Evolutionary conservation across 2,888 invertebrate species (phyloP).

Genomic region (Steinernema hermaphroditum): DNA sequence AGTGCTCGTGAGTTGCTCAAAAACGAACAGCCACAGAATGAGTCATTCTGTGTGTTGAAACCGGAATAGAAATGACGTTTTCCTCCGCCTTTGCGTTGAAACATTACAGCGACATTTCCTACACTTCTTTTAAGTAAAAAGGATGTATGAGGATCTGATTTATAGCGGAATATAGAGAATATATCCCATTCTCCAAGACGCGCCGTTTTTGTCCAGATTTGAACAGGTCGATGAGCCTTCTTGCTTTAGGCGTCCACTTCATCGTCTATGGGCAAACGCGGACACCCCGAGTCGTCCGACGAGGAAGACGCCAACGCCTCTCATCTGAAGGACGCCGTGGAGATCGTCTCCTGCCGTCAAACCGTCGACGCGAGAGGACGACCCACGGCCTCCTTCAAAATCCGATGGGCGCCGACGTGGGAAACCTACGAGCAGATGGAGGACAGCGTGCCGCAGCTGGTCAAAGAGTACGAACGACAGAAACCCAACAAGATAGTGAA

Average conservation of each 20-base stretch:
- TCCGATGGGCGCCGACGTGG: background rate
- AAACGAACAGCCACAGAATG: too few species aligned
- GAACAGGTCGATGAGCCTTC: too few species aligned
- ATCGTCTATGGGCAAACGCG: background rate
- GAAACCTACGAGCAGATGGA: background rate
- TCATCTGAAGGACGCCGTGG: background rate
- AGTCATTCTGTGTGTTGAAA: too few species aligned
- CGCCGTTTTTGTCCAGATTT: too few species aligned
- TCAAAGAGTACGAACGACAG: constrained; percentile 2
- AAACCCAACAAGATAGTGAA: background rate
- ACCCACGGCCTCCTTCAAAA: background rate
- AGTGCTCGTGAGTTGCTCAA: too few species aligned
- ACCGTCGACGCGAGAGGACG: background rate
- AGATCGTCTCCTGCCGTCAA: background rate
- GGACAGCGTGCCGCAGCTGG: constrained; percentile 2
- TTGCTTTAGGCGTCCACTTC: background rate
- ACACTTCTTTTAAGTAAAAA: too few species aligned
- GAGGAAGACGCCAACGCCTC: background rate
- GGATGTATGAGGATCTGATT: too few species aligned
- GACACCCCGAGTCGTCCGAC: background rate
- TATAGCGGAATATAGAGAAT: too few species aligned
- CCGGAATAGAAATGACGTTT: too few species aligned
- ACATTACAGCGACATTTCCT: too few species aligned
- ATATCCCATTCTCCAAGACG: too few species aligned
- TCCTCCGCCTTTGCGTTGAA: too few species aligned